Evolutionary conservation across 2,797 vertebrate genomes (phyloP), one percentile per base, ranked within the genome.

Genomic region (Leptodactylus fallax): DNA sequence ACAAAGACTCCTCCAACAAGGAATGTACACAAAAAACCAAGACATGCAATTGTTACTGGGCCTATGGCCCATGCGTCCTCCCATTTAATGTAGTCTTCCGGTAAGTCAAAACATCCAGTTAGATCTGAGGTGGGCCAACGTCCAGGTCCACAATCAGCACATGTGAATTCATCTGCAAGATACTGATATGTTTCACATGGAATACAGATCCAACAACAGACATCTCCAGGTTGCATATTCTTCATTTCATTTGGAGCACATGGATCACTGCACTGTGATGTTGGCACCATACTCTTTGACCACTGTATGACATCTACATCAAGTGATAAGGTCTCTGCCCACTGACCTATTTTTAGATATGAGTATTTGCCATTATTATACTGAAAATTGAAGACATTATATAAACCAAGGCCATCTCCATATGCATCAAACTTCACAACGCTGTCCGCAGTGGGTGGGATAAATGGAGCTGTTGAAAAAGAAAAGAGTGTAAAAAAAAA

Each of bases 161-260:
- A 99, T 71, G 98, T 99, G 92, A 99, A 98, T 93, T 99, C 98
- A 65, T 99, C 98, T 23, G 93, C 94, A 91, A 99, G 92, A 91
- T 97, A 99, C 91, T 99, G 97, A 0, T 97, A 97, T 80, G 96
- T 92, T 92, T 99, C 98, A 7, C 98, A 99, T n/a, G 98, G 96
- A 51, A 98, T 99, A 65, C 98, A 99, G 91, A 99, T 99, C 98
- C 98, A 99, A 92, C 98, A 99, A 93, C 98, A 99, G 91, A 99
- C 98, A 14, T 99, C 98, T 81, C 98, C 98, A 63, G 98, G 98
- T 89, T 99, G 98, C 97, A 99, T 99, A 90, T 98, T 99, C 95
- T 99, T 99, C 98, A 99, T 99, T 94, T 99, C 98, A 0, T 99
- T 99, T 71, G 95, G 96, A 83, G 97, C 97, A 1, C 98, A 99